phyloP scores from a whole-genome alignment of 2,797 vertebrate species.

The Intellagama lesueurii region DNA sequence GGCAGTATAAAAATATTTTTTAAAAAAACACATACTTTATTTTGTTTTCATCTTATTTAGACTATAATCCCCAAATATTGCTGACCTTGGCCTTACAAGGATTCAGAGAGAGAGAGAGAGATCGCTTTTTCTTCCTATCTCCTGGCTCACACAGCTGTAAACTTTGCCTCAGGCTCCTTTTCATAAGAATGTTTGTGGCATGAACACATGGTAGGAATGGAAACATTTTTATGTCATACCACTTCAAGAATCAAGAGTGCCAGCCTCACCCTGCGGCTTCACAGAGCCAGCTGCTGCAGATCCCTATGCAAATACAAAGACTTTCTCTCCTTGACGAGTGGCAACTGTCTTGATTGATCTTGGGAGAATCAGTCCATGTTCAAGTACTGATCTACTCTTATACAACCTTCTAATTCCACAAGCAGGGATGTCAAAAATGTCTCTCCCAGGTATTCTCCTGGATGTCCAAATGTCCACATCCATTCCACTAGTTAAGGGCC shows the following conservation, averaged over 20 bases:
- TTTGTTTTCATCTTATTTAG: not conserved
- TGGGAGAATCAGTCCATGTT: not conserved
- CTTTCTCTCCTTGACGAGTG: not conserved
- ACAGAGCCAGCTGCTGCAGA: slow-evolving; percentile 16
- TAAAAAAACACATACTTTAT: not conserved
- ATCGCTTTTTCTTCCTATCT: slow-evolving; percentile 3
- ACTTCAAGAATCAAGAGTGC: slow-evolving; percentile 31
- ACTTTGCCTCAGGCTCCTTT: slow-evolving; percentile 27
- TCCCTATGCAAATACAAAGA: not conserved
- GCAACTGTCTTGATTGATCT: not conserved
- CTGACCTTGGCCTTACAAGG: slow-evolving; percentile 35
- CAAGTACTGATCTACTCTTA: not conserved
- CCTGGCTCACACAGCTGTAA: not conserved
- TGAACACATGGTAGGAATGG: accelerated
- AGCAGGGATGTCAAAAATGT: not conserved
- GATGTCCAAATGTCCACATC: not conserved
- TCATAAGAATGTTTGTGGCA: not conserved
- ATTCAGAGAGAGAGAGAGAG: not conserved
- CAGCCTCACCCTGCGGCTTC: slow-evolving; percentile 14
- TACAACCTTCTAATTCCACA: not conserved
- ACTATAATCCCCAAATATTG: not conserved
- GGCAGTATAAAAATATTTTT: no score
- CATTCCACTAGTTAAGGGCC: not conserved
- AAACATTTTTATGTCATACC: not conserved
- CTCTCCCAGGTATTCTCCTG: not conserved